Evolutionary conservation across 2,888 invertebrate genomes (phyloP).

Genomic region (Morpho achilles): DNA sequence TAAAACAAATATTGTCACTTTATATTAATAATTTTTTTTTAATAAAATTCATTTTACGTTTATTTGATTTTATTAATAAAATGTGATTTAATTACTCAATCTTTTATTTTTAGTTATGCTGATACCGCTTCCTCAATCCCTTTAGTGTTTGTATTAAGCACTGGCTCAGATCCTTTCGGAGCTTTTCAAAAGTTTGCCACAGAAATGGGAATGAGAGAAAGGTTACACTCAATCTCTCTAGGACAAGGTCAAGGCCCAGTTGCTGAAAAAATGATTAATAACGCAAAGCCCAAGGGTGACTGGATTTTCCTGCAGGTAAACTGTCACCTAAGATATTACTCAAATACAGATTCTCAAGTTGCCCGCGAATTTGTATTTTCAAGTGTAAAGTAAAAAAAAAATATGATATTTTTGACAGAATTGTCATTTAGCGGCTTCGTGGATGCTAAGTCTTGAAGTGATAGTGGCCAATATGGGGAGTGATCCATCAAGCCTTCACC

Average conservation of each 20-base stretch:
- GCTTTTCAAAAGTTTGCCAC: constrained; percentile 89
- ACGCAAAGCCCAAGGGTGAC: constrained; percentile 85
- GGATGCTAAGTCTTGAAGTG: constrained; percentile 92
- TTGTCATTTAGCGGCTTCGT: constrained; percentile 95
- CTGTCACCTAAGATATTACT: too few relatives aligned
- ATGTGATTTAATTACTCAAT: too few relatives aligned
- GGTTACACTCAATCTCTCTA: constrained; percentile 89
- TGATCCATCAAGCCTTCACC: constrained; percentile 80
- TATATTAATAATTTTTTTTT: too few relatives aligned
- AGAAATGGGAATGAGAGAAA: constrained; percentile 84
- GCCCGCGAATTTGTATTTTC: too few relatives aligned
- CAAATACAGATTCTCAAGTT: too few relatives aligned
- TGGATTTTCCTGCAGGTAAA: constrained; percentile 93
- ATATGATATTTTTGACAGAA: constrained; percentile 79
- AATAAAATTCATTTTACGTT: too few relatives aligned
- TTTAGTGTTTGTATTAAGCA: constrained; percentile 90
- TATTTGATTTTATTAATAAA: too few relatives aligned
- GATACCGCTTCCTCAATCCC: constrained; percentile 87
- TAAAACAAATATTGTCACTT: too few relatives aligned
- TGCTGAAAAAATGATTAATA: constrained; percentile 88
- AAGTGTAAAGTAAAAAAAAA: too few relatives aligned
- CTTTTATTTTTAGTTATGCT: constrained; percentile 75
- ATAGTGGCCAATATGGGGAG: constrained; percentile 86
- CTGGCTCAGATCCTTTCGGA: constrained; percentile 93
- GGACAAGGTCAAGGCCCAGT: constrained; percentile 94